These are phyloP conservation scores for Campylomormyrus tamandua DNA, from an alignment of 2,113 vertebrate species.

Conservation along the genomic window DNA sequence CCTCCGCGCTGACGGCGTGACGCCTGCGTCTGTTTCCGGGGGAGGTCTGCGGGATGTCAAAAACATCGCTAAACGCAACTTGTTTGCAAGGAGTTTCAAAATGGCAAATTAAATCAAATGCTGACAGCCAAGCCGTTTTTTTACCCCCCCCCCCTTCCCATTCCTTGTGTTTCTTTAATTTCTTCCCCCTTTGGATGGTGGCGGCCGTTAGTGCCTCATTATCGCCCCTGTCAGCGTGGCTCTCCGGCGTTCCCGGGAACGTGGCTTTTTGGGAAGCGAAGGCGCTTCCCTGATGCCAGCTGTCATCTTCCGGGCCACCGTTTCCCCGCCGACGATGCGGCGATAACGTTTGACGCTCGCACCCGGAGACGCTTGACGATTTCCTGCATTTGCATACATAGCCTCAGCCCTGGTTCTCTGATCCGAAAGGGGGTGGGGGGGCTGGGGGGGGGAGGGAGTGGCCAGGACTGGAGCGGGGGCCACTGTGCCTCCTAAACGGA, in stretches of 20 bases:
- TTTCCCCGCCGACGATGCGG: conserved; percentile 54
- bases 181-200: background rate
- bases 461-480: conserved; percentile 33
- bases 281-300: background rate
- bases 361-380: conserved; percentile 62
- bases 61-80: conserved; percentile 1
- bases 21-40: background rate
- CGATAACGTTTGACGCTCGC: conserved; percentile 65
- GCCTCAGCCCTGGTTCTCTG: conserved; percentile 60
- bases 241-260: background rate
- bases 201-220: conserved; percentile 23
- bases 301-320: conserved; percentile 37
- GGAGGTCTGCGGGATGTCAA: background rate
- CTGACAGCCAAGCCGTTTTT: background rate
- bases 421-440: conserved; percentile 40
- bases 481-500: conserved; percentile 62
- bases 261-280: background rate
- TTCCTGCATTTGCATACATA: conserved; percentile 64
- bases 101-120: conserved; percentile 17
- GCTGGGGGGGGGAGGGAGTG: background rate
- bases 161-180: background rate
- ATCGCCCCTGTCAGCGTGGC: conserved; percentile 23
- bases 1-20: background rate
- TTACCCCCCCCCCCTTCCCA: background rate
- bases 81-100: background rate